Evolutionary conservation across 2,797 vertebrate species (phyloP).

Genomic region (Yasuhikotakia modesta): DNA sequence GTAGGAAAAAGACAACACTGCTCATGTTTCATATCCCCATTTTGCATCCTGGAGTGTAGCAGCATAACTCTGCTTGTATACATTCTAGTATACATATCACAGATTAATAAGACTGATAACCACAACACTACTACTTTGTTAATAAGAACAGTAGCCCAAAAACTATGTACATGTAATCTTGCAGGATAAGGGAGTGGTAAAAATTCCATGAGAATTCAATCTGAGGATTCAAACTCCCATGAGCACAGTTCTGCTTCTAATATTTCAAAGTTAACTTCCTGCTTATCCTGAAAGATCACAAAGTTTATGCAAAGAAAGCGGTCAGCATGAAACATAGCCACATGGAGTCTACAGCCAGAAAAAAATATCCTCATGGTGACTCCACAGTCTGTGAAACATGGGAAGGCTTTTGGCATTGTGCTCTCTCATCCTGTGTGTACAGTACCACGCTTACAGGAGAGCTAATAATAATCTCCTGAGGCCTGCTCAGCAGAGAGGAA

Average conservation of each 20-base stretch:
- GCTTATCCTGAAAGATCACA: slow-evolving; percentile 50
- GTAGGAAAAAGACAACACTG: slow-evolving; percentile 66
- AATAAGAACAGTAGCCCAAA: slow-evolving; percentile 34
- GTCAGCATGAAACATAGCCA: slow-evolving; percentile 51
- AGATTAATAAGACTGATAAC: slow-evolving; percentile 56
- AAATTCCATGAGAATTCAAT: slow-evolving; percentile 24
- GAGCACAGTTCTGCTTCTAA: slow-evolving; percentile 48
- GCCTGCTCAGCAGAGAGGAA: slow-evolving; percentile 61
- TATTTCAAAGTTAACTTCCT: slow-evolving; percentile 56
- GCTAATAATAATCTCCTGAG: slow-evolving; percentile 61
- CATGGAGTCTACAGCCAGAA: slow-evolving; percentile 53
- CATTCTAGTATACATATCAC: slow-evolving; percentile 60
- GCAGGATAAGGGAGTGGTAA: slow-evolving; percentile 13
- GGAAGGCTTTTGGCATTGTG: slow-evolving; percentile 47
- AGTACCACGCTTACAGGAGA: slow-evolving; percentile 56
- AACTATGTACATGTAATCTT: slow-evolving; percentile 24
- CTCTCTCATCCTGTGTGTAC: slow-evolving; percentile 54
- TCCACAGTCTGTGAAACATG: slow-evolving; percentile 66
- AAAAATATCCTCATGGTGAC: slow-evolving; percentile 69
- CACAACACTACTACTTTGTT: slow-evolving; percentile 30
- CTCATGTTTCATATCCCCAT: slow-evolving; percentile 60
- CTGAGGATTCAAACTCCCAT: slow-evolving; percentile 32
- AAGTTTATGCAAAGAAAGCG: slow-evolving; percentile 54
- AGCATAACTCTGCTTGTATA: slow-evolving; percentile 58
- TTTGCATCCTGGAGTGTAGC: slow-evolving; percentile 52